Conservation (phyloP, 2,797 vertebrate genomes). For the Esox masquinongy region DNA sequence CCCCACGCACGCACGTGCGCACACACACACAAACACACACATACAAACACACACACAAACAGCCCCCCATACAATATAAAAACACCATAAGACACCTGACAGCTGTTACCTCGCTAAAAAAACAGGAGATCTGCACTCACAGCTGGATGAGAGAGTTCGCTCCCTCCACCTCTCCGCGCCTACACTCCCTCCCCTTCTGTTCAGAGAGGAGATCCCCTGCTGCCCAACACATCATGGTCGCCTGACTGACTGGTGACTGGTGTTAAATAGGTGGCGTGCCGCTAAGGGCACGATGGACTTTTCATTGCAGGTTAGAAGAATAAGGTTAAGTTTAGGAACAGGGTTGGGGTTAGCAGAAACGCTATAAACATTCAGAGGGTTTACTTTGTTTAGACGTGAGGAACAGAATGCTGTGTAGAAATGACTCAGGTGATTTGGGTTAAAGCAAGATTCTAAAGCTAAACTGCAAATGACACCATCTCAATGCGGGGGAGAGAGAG, state of each 20-base stretch:
- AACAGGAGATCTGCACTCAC: conserved; percentile 56
- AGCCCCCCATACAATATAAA: conserved; percentile 55
- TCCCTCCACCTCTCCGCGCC: not conserved
- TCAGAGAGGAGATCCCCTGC: conserved; percentile 3
- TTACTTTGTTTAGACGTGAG: no score
- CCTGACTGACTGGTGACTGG: conserved; percentile 55
- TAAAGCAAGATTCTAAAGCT: no score
- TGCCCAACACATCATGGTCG: conserved; percentile 26
- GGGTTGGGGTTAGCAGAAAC: no score
- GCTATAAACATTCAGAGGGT: no score
- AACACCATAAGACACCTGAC: conserved; percentile 69
- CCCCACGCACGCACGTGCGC: no score
- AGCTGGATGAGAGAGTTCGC: conserved; percentile 58
- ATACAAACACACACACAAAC: conserved; percentile 30
- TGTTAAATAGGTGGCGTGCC: conserved; percentile 39
- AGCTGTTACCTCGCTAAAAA: conserved; percentile 64
- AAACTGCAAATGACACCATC: conserved; percentile 6
- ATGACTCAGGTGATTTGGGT: no score
- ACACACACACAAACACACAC: conserved; percentile 30
- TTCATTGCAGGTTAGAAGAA: no score
- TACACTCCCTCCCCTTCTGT: conserved; percentile 11
- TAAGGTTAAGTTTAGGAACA: not conserved
- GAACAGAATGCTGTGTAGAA: no score
- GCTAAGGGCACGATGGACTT: no score
- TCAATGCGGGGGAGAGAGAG: conserved; percentile 8